phyloP scores from a whole-genome alignment of 2,113 vertebrate genomes.

The Ariopsis seemanni region DNA sequence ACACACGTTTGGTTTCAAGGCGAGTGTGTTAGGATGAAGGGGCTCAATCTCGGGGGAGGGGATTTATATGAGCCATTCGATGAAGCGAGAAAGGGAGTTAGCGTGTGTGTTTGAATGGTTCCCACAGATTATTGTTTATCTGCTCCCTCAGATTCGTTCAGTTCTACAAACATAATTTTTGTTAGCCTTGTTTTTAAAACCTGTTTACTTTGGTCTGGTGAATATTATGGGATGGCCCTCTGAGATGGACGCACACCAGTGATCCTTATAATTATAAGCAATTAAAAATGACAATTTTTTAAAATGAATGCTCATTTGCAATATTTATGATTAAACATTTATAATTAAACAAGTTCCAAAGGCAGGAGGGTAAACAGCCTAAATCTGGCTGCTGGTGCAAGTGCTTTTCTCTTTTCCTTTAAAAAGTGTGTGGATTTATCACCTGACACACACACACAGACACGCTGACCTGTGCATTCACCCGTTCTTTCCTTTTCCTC shows the following conservation, averaged over 20 bases:
- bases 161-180: neutral
- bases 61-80: conserved; percentile 46
- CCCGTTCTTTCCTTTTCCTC: conserved; percentile 50
- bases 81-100: conserved; percentile 48
- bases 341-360: neutral
- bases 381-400: neutral
- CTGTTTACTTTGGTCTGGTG: neutral
- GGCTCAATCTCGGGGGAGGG: conserved; percentile 5
- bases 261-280: neutral
- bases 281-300: neutral
- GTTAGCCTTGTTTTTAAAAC: neutral
- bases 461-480: conserved; percentile 15
- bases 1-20: conserved; percentile 24
- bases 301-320: neutral
- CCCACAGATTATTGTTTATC: neutral
- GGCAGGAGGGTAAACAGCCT: neutral
- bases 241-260: neutral
- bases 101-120: neutral
- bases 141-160: neutral
- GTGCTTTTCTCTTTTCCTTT: neutral
- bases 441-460: conserved; percentile 18
- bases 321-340: neutral
- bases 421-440: conserved; percentile 17
- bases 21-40: conserved; percentile 14
- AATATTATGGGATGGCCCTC: neutral